phyloP scores from a whole-genome alignment of 2,113 vertebrate species.

The Gadus chalcogrammus region DNA sequence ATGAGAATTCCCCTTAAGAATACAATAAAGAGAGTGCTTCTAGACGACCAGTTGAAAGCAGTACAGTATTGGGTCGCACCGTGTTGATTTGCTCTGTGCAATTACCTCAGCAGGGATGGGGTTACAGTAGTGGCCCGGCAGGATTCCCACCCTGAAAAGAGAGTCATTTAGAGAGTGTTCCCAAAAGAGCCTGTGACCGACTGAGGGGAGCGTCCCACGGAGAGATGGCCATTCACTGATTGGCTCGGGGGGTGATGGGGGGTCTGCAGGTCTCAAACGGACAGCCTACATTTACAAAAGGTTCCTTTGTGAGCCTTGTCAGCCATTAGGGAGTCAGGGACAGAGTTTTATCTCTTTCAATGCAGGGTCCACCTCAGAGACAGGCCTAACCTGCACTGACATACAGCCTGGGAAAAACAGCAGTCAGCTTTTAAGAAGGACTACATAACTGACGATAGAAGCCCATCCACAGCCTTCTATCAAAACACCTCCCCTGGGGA shows the following conservation, averaged over 20 bases:
- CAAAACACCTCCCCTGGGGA: background rate
- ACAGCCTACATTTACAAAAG: constrained; percentile 60
- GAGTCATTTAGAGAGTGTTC: constrained; percentile 20
- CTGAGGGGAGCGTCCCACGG: constrained; percentile 52
- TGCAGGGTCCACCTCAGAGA: constrained; percentile 39
- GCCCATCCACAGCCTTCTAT: constrained; percentile 17
- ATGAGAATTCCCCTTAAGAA: too few relatives aligned
- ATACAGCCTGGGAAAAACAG: constrained; percentile 25
- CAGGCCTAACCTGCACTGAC: constrained; percentile 28
- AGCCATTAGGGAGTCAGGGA: constrained; percentile 30
- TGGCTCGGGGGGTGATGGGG: constrained; percentile 34
- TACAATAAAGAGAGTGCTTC: too few relatives aligned
- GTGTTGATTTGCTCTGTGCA: constrained; percentile 10
- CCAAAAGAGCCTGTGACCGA: constrained; percentile 55
- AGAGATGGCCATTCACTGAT: constrained; percentile 41
- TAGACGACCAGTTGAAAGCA: background rate
- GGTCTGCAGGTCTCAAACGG: constrained; percentile 55
- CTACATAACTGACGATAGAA: constrained; percentile 31
- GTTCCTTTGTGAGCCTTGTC: constrained; percentile 60
- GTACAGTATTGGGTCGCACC: constrained; percentile 29
- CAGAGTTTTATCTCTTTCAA: constrained; percentile 36
- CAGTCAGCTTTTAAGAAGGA: background rate
- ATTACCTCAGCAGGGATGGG: constrained; percentile 44
- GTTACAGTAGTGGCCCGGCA: constrained; percentile 46
- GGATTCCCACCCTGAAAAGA: constrained; percentile 52